Evolutionary conservation across 2,113 vertebrate species (phyloP).

Genomic region (Lophotis ruficrista): DNA sequence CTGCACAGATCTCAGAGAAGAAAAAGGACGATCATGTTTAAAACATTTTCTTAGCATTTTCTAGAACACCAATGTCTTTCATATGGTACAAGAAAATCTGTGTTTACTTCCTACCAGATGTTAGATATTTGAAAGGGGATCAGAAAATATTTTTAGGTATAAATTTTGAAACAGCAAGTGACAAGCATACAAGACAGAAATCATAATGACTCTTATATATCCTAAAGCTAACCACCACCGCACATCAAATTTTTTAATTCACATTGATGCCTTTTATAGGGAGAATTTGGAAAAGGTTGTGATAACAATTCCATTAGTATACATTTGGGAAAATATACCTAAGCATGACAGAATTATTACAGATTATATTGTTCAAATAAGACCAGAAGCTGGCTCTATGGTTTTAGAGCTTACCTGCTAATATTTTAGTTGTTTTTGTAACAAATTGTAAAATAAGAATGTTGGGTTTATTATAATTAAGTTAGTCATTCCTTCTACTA

Average conservation of each 20-base stretch:
- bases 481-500: background rate
- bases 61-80: background rate
- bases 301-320: background rate
- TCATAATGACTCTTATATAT: background rate
- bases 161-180: background rate
- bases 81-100: background rate
- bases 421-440: background rate
- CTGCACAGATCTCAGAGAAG: background rate
- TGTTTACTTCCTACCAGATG: background rate
- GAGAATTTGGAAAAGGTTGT: background rate
- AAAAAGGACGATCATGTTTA: background rate
- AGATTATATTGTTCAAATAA: background rate
- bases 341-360: background rate
- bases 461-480: background rate
- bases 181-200: background rate
- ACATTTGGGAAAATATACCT: background rate
- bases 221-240: background rate
- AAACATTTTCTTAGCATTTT: slow-evolving; percentile 4
- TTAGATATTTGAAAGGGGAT: background rate
- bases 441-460: background rate
- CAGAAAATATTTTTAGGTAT: background rate
- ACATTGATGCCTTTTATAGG: background rate
- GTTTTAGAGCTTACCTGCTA: background rate
- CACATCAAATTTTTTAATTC: background rate
- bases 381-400: background rate